phyloP scores from a whole-genome alignment of 92 coral and sea anemone genomes.

The Virgularia gustaviana region DNA sequence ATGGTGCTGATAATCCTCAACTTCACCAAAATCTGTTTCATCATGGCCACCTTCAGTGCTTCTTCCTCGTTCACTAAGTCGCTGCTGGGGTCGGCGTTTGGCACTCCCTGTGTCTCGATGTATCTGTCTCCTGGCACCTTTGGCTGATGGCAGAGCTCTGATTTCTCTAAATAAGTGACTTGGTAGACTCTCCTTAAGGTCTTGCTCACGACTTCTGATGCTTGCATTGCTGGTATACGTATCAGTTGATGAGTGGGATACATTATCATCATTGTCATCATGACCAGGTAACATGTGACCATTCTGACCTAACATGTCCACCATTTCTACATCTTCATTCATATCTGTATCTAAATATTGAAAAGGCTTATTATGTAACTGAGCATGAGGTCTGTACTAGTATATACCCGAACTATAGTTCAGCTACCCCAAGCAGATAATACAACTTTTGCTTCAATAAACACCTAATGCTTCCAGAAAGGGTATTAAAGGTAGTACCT shows the following conservation, averaged over 20 bases:
- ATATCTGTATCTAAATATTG: too few species aligned
- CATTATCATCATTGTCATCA: constrained; percentile 26
- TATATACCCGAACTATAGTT: too few species aligned
- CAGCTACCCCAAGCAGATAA: too few species aligned
- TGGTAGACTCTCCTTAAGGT: constrained; percentile 62
- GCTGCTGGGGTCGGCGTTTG: constrained; percentile 46
- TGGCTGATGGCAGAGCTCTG: constrained; percentile 76
- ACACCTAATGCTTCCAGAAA: too few species aligned
- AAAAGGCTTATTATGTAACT: too few species aligned
- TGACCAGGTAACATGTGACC: not conserved
- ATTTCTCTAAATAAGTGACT: constrained; percentile 68
- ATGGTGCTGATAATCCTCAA: constrained; percentile 34
- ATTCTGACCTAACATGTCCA: not conserved
- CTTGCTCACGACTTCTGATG: constrained; percentile 8
- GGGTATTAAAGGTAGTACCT: too few species aligned
- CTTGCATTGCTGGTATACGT: constrained; percentile 33
- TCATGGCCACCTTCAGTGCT: constrained; percentile 4
- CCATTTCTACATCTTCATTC: not conserved
- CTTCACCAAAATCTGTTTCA: constrained; percentile 6
- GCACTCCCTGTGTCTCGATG: constrained; percentile 57
- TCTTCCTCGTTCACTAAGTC: constrained; percentile 18
- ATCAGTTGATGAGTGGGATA: constrained; percentile 56
- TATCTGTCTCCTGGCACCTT: constrained; percentile 17
- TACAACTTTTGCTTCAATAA: too few species aligned
- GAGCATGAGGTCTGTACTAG: too few species aligned